Conservation (phyloP, 2,888 invertebrate species). For the Agonopterix arenella region DNA sequence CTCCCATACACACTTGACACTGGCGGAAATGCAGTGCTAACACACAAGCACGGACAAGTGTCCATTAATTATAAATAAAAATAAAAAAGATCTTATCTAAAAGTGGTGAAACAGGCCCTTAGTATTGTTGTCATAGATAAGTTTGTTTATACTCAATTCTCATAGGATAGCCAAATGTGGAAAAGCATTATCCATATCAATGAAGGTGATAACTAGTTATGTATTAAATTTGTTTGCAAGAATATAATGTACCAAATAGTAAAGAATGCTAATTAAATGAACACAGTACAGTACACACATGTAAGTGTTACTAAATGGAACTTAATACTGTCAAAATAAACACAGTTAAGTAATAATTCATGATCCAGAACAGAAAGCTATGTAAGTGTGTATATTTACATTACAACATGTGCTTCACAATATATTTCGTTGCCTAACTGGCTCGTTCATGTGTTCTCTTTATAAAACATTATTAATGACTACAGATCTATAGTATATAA, state of each 20-base stretch:
- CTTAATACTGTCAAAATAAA: conserved; percentile 28
- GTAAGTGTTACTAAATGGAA: conserved; percentile 19
- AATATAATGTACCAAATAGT: neutral
- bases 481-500: too few species aligned
- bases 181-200: neutral
- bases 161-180: too few species aligned
- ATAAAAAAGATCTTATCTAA: too few species aligned
- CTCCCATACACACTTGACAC: too few species aligned
- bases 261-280: conserved; percentile 16
- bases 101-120: too few species aligned
- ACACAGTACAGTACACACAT: conserved; percentile 16
- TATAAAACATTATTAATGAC: conserved; percentile 16
- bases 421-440: conserved; percentile 29
- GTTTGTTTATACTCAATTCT: too few species aligned
- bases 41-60: too few species aligned
- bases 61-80: too few species aligned
- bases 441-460: conserved; percentile 39
- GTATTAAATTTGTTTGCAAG: neutral
- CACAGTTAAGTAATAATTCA: conserved; percentile 16
- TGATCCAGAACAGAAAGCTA: conserved; percentile 25
- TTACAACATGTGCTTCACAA: conserved; percentile 49
- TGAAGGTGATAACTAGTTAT: neutral
- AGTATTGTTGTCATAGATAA: too few species aligned
- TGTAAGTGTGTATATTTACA: conserved; percentile 38
- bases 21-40: too few species aligned